Percentiles rank a stretch among this genome's conserved stretches.
These are phyloP conservation scores for Margarornis squamiger DNA, from an alignment of 2,797 vertebrate genomes.

Conservation along the genomic window DNA sequence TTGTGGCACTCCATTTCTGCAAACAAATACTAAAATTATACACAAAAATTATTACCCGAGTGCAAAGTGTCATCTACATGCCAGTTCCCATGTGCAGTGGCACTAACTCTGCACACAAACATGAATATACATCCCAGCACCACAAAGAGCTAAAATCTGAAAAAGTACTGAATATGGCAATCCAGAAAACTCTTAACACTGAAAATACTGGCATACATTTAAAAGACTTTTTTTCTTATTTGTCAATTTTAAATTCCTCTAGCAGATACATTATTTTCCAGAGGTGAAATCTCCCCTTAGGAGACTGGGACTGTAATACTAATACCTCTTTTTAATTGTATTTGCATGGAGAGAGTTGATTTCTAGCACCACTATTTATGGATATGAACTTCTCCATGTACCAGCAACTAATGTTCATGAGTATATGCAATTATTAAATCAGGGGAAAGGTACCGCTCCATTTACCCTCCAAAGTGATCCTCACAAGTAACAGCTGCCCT, in stretches of 20 bases:
- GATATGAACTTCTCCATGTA: neutral
- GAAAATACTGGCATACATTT: neutral
- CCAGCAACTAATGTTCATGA: neutral
- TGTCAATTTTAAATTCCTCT: neutral
- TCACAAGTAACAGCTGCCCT: neutral
- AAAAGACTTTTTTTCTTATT: neutral
- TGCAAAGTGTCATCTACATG: neutral
- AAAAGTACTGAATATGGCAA: neutral
- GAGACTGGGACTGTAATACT: neutral
- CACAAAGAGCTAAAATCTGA: neutral
- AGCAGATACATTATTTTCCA: neutral
- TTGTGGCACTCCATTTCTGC: neutral
- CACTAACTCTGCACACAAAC: neutral
- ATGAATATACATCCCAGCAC: neutral
- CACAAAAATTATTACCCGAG: neutral
- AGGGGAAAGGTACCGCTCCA: neutral
- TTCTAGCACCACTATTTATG: conserved; percentile 26
- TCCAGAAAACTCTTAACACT: neutral
- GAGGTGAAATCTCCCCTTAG: neutral
- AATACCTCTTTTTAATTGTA: neutral
- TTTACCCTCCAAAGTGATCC: neutral
- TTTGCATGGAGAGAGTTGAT: conserved; percentile 4
- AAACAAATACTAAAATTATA: neutral
- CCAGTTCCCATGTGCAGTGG: neutral
- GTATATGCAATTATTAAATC: neutral